Conservation (phyloP, 92 coral and sea anemone genomes). For the Plumapathes pennacea region DNA sequence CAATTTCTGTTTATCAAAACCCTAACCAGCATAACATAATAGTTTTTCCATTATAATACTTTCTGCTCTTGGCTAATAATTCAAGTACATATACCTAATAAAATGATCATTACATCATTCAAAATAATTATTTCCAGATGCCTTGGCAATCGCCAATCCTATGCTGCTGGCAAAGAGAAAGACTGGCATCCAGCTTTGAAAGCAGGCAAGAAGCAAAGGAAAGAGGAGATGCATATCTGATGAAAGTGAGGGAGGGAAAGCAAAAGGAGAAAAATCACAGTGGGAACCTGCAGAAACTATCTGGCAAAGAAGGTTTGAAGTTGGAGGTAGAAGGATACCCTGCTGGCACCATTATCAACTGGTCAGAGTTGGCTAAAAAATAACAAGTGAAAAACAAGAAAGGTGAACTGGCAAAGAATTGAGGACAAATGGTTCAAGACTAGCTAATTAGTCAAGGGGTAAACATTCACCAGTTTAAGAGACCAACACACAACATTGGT, state of each 20-base stretch:
- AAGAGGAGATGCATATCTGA: too few species aligned
- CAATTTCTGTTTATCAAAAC: too few species aligned
- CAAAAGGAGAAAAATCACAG: too few species aligned
- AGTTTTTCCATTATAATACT: too few species aligned
- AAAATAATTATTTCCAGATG: too few species aligned
- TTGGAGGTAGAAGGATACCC: not conserved
- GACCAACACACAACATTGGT: not conserved
- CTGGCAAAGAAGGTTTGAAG: too few species aligned
- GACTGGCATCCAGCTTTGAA: conserved; percentile 1
- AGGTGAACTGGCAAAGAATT: conserved; percentile 6
- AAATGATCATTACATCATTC: too few species aligned
- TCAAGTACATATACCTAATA: too few species aligned
- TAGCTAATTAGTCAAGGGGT: not conserved
- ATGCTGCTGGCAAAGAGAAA: conserved; percentile 1
- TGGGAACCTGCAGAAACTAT: too few species aligned
- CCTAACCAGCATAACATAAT: too few species aligned
- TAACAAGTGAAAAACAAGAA: not conserved
- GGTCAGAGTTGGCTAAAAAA: conserved; percentile 1
- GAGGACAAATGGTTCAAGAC: conserved; percentile 7
- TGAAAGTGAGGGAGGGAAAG: conserved; percentile 2
- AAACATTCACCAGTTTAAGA: not conserved
- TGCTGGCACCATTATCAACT: not conserved
- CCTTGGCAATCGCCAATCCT: conserved; percentile 16
- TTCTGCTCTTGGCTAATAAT: too few species aligned
- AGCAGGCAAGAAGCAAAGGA: not conserved